Base-by-base conservation (phyloP, 2,888 invertebrate species). In the Erebia epiphron region DNA sequence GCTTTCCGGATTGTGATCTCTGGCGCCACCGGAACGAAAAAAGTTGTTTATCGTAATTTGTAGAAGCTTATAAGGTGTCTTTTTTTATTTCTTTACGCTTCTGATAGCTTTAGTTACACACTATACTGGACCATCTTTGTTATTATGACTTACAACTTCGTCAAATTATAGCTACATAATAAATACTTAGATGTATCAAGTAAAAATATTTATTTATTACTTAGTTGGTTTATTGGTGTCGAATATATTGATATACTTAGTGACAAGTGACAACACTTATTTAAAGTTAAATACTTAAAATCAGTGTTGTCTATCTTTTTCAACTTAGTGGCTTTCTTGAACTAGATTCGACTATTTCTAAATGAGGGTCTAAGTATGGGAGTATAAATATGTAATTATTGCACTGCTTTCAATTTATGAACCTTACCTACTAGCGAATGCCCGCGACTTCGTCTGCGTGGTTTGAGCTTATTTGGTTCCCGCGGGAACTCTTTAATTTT, bases 11-110 rank as follows among this genome's bases (percentile, higher is more conserved):
- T 52, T 54, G 52, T 64, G 8, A 64, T 26, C 64, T 52, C 54
- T 18, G 52, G 64, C 64, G 64, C 64, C 64, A 35, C 35, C 16
- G 64, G 11, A 64, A 41, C 61, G 26, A 35, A 64, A 64, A 64
- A 64, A 52, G 16, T 41, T 16, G 52, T 54, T 21, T 35, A 54
- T 52, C 50, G 14, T 64, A 41, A 62, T 64, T 64, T 54, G 54
- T 64, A 54, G 18, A 13, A 54, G 64, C 52, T 49, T 52, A 13
- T 54, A 11, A 41, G 35, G 41, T 43, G 14, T 61, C 50, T 54
- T 14, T 26, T n/a, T 64, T 64, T 50, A 54, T 2, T 41, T 26
- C 1, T 2, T 41, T 54, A 16, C 41, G 52, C 64, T 64, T 26
- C 21, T 26, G 14, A 26, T 50, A 14, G n/a, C 9, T 43, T 60